Conservation (phyloP, 2,113 vertebrate genomes). For the Smithornis capensis region DNA sequence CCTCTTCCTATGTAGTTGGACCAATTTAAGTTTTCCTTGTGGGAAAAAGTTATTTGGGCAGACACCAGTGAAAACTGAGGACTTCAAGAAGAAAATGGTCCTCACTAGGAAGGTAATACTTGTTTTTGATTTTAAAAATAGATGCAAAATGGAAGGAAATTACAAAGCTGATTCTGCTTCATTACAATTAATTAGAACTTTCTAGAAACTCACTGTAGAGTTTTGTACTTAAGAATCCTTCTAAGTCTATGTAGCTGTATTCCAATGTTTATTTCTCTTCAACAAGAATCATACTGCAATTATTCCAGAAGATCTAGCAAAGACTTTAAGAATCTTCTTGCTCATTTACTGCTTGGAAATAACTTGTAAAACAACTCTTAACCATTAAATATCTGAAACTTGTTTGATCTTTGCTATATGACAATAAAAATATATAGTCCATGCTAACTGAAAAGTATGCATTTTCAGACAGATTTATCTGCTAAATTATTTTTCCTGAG, state of each 20-base stretch:
- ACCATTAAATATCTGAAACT: slow-evolving; percentile 47
- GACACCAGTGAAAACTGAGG: background rate
- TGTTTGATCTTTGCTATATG: slow-evolving; percentile 49
- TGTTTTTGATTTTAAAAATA: background rate
- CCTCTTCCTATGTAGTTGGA: background rate
- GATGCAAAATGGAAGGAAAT: background rate
- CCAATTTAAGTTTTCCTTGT: background rate
- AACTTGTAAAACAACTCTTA: slow-evolving; percentile 45
- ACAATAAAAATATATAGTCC: slow-evolving; percentile 23
- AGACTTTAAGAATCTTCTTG: background rate
- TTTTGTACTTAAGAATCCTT: background rate
- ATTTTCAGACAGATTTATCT: slow-evolving; percentile 52
- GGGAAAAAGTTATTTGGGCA: background rate
- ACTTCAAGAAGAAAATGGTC: background rate
- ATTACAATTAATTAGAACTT: background rate
- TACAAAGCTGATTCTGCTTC: background rate
- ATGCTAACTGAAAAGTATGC: slow-evolving; percentile 49
- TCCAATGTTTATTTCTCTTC: background rate
- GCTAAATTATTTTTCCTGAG: slow-evolving; percentile 67
- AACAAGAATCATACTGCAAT: background rate
- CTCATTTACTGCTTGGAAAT: background rate
- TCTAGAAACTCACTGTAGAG: background rate
- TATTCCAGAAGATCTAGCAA: background rate
- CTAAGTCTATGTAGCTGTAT: background rate
- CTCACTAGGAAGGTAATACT: background rate